Evolutionary conservation across 1,140 invertebrate species (phyloP), one percentile per base, ranked within the genome.

Genomic region (Ericerus pela): DNA sequence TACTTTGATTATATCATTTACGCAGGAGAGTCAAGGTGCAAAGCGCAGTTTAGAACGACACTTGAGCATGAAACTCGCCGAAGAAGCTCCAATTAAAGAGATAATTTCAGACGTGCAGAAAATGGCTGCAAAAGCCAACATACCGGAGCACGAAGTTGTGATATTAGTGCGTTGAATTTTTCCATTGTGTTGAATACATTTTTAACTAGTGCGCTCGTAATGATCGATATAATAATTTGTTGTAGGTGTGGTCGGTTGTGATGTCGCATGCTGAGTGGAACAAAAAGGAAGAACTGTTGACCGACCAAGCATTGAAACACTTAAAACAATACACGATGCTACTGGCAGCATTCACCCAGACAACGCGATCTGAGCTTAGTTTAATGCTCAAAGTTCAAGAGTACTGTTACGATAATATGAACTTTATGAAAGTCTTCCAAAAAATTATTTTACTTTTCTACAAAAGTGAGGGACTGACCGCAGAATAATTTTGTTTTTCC

Each of bases 381-480:
- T 76, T 96, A 51, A 77, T 96, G 63, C 75, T 90, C 51, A 90
- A 89, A 69, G 83, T 96, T 62, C 93, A 96, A 72, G 92, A 96
- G 67, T 97, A 87, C 73, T 97, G 93, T 73, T 96, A 96, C 70
- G 91, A 94, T 66, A 96, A 97, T 74, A 96, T 96, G 89, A 92
- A 88, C 70, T 96, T 97, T 70, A 92, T 96, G 86, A 93, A 94
- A 71, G 88, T 89, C 68, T 97, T 96, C 79, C 89, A 92, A 66
- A 96, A 96, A 73, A 94, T 97, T 65, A 83, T 96, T 65, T 78
- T 96, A 69, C 80, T 96, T 63, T 84, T 96, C 73, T 97, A 97
- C 74, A 94, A 93, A 79, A 88, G 84, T 81, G 73, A 73, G 76
- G 69, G 27, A 59, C 33, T 52, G 4, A 26, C 36, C 22, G n/a